Evolutionary conservation across 2,797 vertebrate species (phyloP).

Genomic region (Presbytis comata): DNA sequence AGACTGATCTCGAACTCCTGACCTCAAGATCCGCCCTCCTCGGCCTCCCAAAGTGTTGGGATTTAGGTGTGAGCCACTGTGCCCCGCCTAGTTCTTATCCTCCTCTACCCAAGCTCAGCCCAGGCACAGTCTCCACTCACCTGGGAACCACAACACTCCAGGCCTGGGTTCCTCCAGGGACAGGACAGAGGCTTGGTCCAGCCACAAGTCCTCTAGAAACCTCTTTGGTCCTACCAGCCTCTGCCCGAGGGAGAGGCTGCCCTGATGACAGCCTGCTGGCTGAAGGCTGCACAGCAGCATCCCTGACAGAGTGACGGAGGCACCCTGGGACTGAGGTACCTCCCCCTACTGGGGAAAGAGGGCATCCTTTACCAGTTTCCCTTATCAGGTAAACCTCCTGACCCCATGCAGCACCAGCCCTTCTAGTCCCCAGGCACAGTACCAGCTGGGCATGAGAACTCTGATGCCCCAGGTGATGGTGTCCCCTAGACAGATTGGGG

Average conservation of each 20-base stretch:
- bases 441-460: background rate
- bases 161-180: background rate
- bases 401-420: background rate
- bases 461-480: background rate
- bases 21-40: background rate
- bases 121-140: background rate
- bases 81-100: background rate
- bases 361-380: background rate
- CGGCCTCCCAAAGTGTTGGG: background rate
- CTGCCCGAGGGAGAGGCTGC: background rate
- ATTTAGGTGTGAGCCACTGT: background rate
- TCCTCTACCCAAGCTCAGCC: background rate
- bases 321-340: background rate
- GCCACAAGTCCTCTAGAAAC: background rate
- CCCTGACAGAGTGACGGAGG: background rate
- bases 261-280: background rate
- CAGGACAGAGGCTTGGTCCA: background rate
- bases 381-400: background rate
- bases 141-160: background rate
- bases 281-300: background rate
- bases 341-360: background rate
- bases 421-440: no score
- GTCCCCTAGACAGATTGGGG: background rate
- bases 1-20: background rate
- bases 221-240: background rate